phyloP scores from a whole-genome alignment of 23 tunicate species.

The Trididemnum miniatum region DNA sequence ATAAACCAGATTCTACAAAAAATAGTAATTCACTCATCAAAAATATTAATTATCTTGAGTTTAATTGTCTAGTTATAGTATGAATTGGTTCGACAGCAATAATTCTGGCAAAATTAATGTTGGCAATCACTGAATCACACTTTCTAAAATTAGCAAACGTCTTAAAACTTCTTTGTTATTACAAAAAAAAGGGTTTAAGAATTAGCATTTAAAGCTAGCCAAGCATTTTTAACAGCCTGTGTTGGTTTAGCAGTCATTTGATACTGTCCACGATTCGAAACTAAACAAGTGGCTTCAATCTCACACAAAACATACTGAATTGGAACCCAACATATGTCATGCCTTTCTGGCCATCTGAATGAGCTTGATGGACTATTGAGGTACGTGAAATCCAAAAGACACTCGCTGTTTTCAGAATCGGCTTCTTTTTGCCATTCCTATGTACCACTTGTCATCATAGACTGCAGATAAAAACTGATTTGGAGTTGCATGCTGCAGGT shows the following conservation, averaged over 20 bases:
- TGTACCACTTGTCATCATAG: slow-evolving; percentile 10
- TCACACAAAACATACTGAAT: slow-evolving; percentile 5
- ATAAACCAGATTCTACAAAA: too few species aligned
- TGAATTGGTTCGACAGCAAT: too few species aligned
- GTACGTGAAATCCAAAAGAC: background rate
- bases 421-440: slow-evolving; percentile 3
- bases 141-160: too few species aligned
- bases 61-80: too few species aligned
- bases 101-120: too few species aligned
- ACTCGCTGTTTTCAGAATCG: background rate
- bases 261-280: background rate
- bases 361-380: slow-evolving; percentile 7
- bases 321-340: slow-evolving; percentile 15
- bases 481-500: background rate
- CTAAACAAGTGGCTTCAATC: slow-evolving; percentile 10
- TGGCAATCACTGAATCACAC: too few species aligned
- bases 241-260: background rate
- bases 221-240: background rate
- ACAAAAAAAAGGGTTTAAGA: background rate
- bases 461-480: background rate
- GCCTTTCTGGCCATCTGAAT: slow-evolving; percentile 1
- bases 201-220: background rate
- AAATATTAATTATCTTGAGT: too few species aligned
- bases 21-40: too few species aligned
- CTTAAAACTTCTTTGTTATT: too few species aligned